These are phyloP conservation scores for Cerastis leucographa DNA, from an alignment of 2,888 invertebrate species.

Conservation along the genomic window DNA sequence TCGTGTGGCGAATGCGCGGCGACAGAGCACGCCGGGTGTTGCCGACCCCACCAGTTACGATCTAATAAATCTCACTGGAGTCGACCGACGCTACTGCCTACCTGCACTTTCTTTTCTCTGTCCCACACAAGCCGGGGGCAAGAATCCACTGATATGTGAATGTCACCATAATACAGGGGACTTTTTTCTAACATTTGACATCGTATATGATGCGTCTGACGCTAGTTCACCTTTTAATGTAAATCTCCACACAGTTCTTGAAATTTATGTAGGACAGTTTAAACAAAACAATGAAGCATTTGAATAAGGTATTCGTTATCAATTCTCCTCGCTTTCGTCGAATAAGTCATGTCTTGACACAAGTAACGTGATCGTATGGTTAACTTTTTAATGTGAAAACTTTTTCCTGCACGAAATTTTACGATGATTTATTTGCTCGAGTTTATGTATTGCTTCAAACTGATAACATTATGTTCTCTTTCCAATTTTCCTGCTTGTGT, in stretches of 20 bases:
- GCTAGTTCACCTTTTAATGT: slow-evolving; percentile 48
- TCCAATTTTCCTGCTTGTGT: slow-evolving; percentile 32
- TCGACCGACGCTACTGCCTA: slow-evolving; percentile 80
- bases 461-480: slow-evolving; percentile 32
- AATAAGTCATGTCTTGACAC: slow-evolving; percentile 55
- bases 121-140: slow-evolving; percentile 80
- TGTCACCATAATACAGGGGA: slow-evolving; percentile 74
- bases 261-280: slow-evolving; percentile 63
- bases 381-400: slow-evolving; percentile 62
- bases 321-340: slow-evolving; percentile 60
- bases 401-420: slow-evolving; percentile 44
- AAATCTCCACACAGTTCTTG: slow-evolving; percentile 44
- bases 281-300: slow-evolving; percentile 62
- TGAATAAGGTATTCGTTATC: slow-evolving; percentile 58
- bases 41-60: slow-evolving; percentile 88
- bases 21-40: slow-evolving; percentile 77
- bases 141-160: slow-evolving; percentile 77
- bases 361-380: slow-evolving; percentile 56
- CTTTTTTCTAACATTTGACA: slow-evolving; percentile 77
- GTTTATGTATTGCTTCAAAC: slow-evolving; percentile 29
- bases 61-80: slow-evolving; percentile 88
- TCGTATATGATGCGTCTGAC: slow-evolving; percentile 58
- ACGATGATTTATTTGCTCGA: slow-evolving; percentile 47
- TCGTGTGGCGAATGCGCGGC: slow-evolving; percentile 74
- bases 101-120: slow-evolving; percentile 90